Evolutionary conservation across 35 echinoderm and acorn worm genomes (phyloP).

Genomic region (Diadema setosum): DNA sequence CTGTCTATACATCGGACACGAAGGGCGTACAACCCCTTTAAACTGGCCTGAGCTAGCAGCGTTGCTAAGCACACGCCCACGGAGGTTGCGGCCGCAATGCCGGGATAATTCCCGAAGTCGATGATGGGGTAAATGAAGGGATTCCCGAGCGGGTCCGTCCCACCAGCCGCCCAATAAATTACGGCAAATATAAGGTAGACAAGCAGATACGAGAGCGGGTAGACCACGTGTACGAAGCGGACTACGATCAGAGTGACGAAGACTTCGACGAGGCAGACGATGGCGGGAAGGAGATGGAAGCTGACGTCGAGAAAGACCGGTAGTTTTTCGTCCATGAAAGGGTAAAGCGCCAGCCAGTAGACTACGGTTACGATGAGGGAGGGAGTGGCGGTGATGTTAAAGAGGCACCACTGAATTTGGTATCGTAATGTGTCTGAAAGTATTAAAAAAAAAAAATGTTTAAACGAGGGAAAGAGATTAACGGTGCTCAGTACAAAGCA

Average conservation of each 20-base stretch:
- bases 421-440: too few species aligned
- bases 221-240: constrained; percentile 19
- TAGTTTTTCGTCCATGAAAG: too few species aligned
- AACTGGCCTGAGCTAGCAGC: neutral
- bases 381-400: too few species aligned
- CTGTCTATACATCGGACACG: too few species aligned
- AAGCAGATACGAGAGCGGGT: constrained; percentile 2
- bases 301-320: too few species aligned
- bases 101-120: neutral
- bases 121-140: neutral
- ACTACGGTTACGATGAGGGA: too few species aligned
- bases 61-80: neutral
- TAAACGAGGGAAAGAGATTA: too few species aligned
- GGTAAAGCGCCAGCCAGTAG: too few species aligned
- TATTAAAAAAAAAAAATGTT: too few species aligned
- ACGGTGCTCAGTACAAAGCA: too few species aligned
- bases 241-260: constrained; percentile 14
- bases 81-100: neutral
- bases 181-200: constrained; percentile 33
- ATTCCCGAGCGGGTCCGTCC: neutral
- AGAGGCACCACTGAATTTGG: too few species aligned
- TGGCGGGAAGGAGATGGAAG: constrained; percentile 15
- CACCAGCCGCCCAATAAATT: constrained; percentile 36
- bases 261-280: constrained; percentile 15
- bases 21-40: neutral